These are phyloP conservation scores for Oryzaephilus surinamensis DNA, from an alignment of 1,140 invertebrate genomes.

Conservation along the genomic window DNA sequence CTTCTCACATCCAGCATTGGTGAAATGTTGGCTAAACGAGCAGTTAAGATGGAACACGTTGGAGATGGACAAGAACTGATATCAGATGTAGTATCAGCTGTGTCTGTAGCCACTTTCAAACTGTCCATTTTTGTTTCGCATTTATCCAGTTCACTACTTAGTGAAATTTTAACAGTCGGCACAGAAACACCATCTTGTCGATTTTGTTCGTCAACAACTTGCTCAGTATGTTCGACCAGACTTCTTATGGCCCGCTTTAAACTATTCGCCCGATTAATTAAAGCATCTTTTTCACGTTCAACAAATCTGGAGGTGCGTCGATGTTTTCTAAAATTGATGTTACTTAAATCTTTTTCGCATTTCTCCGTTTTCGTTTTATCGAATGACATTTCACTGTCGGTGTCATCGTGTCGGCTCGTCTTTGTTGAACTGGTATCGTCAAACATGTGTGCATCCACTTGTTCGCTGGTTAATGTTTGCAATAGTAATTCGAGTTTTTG, in stretches of 20 bases:
- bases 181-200: constrained; percentile 26
- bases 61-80: constrained; percentile 50
- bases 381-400: constrained; percentile 34
- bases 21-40: constrained; percentile 46
- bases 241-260: constrained; percentile 77
- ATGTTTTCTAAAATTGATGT: constrained; percentile 34
- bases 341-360: constrained; percentile 33
- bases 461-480: constrained; percentile 55
- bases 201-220: constrained; percentile 48
- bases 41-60: constrained; percentile 39
- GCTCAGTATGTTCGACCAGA: constrained; percentile 72
- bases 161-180: constrained; percentile 28
- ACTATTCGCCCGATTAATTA: constrained; percentile 61
- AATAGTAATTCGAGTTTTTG: constrained; percentile 68
- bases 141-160: constrained; percentile 24
- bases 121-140: constrained; percentile 24
- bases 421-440: constrained; percentile 21
- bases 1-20: constrained; percentile 55
- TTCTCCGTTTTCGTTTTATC: constrained; percentile 30
- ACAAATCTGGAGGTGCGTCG: constrained; percentile 35
- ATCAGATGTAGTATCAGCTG: constrained; percentile 39
- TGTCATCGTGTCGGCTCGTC: constrained; percentile 26
- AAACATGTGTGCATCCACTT: constrained; percentile 16
- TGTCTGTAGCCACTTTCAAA: constrained; percentile 36
- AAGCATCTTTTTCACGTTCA: constrained; percentile 41